Percentiles rank a stretch among this genome's conserved stretches.
Evolutionary conservation across 2,113 vertebrate species (phyloP).

Genomic region (cattle (Bos taurus)): DNA sequence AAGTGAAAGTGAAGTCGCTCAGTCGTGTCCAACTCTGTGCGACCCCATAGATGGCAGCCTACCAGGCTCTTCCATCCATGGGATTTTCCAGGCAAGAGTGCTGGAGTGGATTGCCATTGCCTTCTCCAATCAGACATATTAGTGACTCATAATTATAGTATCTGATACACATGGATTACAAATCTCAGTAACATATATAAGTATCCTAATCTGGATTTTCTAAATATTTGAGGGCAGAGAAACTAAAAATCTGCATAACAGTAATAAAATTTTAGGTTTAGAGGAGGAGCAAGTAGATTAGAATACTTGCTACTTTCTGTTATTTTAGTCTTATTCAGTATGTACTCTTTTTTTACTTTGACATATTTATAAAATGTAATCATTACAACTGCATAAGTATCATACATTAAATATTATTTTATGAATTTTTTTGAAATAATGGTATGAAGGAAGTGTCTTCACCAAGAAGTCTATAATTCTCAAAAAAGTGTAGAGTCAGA

Average conservation of each 20-base stretch:
- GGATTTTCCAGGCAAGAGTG: no score
- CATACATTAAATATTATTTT: not conserved
- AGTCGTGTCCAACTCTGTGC: no score
- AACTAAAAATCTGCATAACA: not conserved
- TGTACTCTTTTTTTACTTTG: not conserved
- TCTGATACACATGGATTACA: not conserved
- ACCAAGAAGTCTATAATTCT: not conserved
- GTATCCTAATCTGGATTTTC: not conserved
- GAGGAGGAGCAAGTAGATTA: not conserved
- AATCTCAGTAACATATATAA: not conserved
- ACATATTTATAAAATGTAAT: not conserved
- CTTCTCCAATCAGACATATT: not conserved
- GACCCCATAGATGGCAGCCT: no score
- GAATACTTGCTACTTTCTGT: not conserved
- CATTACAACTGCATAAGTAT: not conserved
- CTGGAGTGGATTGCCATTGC: no score
- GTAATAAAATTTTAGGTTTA: not conserved
- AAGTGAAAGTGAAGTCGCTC: no score
- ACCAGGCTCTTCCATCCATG: no score
- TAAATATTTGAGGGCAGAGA: not conserved
- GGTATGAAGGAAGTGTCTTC: not conserved
- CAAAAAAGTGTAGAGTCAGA: not conserved
- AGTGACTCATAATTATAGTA: not conserved
- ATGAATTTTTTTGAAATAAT: not conserved
- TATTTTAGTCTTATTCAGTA: not conserved